Evolutionary conservation across 2,113 vertebrate genomes (phyloP), one percentile per base, ranked within the genome.

Genomic region (Panthera tigris): DNA sequence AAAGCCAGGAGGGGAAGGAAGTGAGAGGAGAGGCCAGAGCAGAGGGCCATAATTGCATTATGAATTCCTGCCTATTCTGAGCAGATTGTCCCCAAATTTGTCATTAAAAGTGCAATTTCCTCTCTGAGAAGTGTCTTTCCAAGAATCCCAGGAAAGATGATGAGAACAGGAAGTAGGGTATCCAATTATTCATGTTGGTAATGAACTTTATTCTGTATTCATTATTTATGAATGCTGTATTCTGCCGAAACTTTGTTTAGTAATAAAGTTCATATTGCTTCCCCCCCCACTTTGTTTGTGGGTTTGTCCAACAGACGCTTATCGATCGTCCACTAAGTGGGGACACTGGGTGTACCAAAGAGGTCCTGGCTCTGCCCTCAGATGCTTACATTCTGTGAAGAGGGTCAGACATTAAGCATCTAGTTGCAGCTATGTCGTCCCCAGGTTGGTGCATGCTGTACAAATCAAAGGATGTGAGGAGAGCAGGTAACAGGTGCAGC

Each of bases 191-290:
- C 65, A 94, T 82, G 41, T 91, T 76, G 80, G 73, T 98, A 97
- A 97, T 94, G 88, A 97, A 96, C 84, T 96, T 82, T 89, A 96
- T 97, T 97, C 88, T 61, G 69, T 89, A 82, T 97, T 97, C 91
- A 82, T 96, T 94, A 91, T 96, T 95, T 92, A 97, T 89, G 84
- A 96, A 97, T 97, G 94, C 96, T 69, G 41, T 25, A 11, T 94
- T 73, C 95, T 88, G 76, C 76, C 63, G 78, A 73, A 79, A 97
- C 94, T 96, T 95, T 96, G 89, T 76, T 96, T 79, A 55, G 85
- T 96, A 93, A 88, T 95, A 82, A 91, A 95, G 79, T 96, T 93
- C 33, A 65, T 69, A 73, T 92, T 92, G 33, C 92, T 73, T 97
- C 90, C 57, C 65, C 65, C 1, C 71, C 95, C 95, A 74, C 61